A percentile compares a stretch with the other conserved stretches of the same genome.
phyloP scores from a whole-genome alignment of 2,888 invertebrate genomes.

The Autographa gamma region DNA sequence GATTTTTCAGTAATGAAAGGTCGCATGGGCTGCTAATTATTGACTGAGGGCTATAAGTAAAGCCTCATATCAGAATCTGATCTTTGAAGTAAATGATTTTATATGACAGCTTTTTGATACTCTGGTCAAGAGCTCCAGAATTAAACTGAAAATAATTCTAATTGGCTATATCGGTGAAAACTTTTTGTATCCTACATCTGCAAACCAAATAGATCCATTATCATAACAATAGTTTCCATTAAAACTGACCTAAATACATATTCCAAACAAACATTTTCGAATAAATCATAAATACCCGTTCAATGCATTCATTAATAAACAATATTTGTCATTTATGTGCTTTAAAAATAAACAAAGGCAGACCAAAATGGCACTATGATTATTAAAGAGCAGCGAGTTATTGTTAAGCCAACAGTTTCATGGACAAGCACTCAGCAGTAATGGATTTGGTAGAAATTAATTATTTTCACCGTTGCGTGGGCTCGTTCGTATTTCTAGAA shows the following conservation, averaged over 20 bases:
- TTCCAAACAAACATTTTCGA: neutral
- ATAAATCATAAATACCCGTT: neutral
- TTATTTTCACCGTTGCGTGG: constrained; percentile 75
- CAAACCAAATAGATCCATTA: neutral
- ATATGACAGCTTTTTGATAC: too few relatives aligned
- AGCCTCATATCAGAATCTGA: too few relatives aligned
- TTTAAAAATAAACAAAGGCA: constrained; percentile 33
- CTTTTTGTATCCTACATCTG: neutral
- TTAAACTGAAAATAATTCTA: neutral
- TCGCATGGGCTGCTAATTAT: too few relatives aligned
- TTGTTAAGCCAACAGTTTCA: constrained; percentile 74
- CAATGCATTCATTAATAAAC: neutral
- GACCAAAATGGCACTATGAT: constrained; percentile 44
- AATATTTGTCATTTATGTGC: constrained; percentile 14
- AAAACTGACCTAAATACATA: constrained; percentile 1
- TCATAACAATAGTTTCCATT: neutral
- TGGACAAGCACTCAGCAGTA: constrained; percentile 73
- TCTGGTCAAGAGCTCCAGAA: too few relatives aligned
- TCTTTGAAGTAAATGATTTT: too few relatives aligned
- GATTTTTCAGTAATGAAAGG: too few relatives aligned
- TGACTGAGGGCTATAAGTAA: too few relatives aligned
- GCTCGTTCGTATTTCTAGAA: constrained; percentile 68
- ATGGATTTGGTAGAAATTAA: constrained; percentile 81
- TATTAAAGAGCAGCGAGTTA: constrained; percentile 61
- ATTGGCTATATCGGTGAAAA: neutral